A percentile compares a stretch with the other conserved stretches of the same genome.
Conservation (phyloP, 2,113 vertebrate genomes). For the Periophthalmodon schlosseri region DNA sequence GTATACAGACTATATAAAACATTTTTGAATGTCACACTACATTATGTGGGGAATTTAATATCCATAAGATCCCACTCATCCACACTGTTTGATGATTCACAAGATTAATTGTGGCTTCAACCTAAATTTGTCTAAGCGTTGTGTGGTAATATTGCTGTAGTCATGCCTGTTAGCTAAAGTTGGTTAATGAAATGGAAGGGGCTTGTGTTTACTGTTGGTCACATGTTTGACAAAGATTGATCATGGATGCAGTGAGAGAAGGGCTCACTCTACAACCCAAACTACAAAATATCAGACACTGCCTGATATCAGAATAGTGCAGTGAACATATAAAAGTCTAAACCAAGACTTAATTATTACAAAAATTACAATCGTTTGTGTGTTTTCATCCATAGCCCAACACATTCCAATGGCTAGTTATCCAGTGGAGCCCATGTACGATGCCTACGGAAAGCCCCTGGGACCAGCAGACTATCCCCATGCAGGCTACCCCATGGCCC, state of each 20-base stretch:
- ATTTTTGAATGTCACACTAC: too few species aligned
- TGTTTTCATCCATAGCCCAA: conserved; percentile 72
- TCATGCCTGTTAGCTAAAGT: too few species aligned
- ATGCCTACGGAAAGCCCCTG: conserved; percentile 78
- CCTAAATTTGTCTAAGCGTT: too few species aligned
- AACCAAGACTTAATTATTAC: background rate
- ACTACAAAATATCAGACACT: background rate
- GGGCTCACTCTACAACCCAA: background rate
- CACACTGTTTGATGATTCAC: too few species aligned
- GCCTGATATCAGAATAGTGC: background rate
- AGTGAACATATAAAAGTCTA: background rate
- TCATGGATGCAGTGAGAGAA: background rate
- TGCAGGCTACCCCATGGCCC: conserved; percentile 70
- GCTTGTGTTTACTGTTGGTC: background rate
- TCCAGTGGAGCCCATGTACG: conserved; percentile 81
- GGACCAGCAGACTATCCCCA: conserved; percentile 67
- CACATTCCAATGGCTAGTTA: conserved; percentile 86
- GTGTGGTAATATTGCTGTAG: too few species aligned
- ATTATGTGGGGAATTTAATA: too few species aligned
- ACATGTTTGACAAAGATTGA: background rate
- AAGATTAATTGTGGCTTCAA: too few species aligned
- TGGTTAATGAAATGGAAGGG: background rate
- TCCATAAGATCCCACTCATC: too few species aligned
- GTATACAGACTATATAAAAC: too few species aligned
- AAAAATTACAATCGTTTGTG: background rate